Conservation (phyloP, 2,797 vertebrate genomes). For the Acridotheres tristis region DNA sequence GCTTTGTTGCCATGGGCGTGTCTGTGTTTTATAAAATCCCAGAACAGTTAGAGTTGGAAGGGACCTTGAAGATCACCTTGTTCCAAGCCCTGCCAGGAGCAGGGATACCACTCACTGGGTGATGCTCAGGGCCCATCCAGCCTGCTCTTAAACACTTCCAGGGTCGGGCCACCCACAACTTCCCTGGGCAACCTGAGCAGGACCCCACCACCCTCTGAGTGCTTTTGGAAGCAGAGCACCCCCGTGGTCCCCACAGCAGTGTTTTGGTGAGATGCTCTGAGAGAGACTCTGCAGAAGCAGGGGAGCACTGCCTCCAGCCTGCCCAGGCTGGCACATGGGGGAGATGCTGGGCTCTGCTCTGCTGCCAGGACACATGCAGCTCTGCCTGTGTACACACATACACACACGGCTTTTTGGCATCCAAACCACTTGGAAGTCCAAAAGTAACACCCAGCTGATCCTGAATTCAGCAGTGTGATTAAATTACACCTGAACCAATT, state of each 20-base stretch:
- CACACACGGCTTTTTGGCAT: not conserved
- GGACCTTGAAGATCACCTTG: rapidly evolving
- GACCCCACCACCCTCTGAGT: not conserved
- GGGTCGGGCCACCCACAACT: not conserved
- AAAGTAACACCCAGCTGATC: not conserved
- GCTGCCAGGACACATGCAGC: not conserved
- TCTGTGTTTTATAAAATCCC: not conserved
- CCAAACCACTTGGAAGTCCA: not conserved
- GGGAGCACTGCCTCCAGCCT: not conserved
- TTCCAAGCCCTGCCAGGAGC: rapidly evolving
- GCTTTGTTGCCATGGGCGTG: not conserved
- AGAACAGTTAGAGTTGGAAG: not conserved
- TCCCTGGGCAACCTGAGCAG: not conserved
- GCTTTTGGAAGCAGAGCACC: not conserved
- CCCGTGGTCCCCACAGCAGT: not conserved
- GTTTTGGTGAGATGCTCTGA: not conserved
- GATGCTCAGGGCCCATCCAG: not conserved
- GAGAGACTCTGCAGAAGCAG: not conserved
- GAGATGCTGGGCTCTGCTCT: not conserved
- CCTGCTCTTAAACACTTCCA: not conserved
- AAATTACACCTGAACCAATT: not conserved
- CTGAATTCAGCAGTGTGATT: not conserved
- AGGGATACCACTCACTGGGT: not conserved
- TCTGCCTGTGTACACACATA: not conserved
- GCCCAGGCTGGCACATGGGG: rapidly evolving